Conservation (phyloP, 2,888 invertebrate genomes). For the Ceriagrion tenellum region DNA sequence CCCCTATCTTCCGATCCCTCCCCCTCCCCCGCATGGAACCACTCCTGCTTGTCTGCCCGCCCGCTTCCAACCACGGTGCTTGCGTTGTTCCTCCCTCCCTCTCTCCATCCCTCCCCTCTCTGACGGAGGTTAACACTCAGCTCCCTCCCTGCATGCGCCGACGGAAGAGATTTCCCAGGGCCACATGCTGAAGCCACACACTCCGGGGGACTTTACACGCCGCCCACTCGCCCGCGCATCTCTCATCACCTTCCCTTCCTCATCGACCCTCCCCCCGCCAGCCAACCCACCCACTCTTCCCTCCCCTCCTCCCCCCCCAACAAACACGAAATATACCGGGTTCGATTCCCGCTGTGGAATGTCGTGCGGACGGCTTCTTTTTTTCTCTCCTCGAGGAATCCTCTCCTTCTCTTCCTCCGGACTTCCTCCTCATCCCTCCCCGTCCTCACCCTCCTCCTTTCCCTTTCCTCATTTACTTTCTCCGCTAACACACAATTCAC, state of each 20-base stretch:
- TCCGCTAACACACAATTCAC: too few relatives aligned
- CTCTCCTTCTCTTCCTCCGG: neutral
- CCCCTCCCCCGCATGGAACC: neutral
- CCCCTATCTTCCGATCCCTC: neutral
- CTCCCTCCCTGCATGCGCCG: too few relatives aligned
- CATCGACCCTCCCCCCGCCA: neutral
- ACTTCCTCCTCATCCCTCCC: neutral
- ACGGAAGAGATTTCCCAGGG: neutral
- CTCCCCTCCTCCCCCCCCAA: neutral
- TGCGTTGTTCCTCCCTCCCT: too few relatives aligned
- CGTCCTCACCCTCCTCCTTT: neutral
- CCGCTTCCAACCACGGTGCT: neutral
- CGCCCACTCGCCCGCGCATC: too few relatives aligned
- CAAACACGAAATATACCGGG: conserved; percentile 25
- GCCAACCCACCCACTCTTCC: neutral
- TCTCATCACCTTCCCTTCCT: too few relatives aligned
- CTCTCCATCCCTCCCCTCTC: too few relatives aligned
- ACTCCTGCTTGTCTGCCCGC: neutral
- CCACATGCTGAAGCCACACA: neutral
- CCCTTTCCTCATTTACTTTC: neutral
- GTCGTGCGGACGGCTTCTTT: conserved; percentile 7
- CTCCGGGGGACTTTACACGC: too few relatives aligned
- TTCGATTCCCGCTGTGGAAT: conserved; percentile 26
- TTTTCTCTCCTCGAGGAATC: neutral
- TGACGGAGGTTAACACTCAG: too few relatives aligned